Evolutionary conservation across 2,113 vertebrate species (phyloP).

Genomic region (Pachycephala philippinensis): DNA sequence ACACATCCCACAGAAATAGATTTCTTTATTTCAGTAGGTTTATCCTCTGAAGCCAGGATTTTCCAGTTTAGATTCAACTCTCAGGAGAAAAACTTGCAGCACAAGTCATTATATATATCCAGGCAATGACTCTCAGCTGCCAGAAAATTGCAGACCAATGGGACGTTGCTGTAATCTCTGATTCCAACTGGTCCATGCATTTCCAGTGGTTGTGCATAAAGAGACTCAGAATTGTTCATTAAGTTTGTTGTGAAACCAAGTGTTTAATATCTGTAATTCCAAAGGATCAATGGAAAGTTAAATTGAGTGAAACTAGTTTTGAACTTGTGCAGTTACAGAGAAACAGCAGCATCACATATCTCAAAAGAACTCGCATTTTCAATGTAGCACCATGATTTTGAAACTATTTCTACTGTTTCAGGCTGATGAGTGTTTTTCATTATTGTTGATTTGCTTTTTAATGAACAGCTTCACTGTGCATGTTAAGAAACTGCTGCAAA

Average conservation of each 20-base stretch:
- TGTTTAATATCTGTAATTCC: slow-evolving; percentile 76
- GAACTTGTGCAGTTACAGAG: slow-evolving; percentile 57
- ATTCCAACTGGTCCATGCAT: slow-evolving; percentile 72
- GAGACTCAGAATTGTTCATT: slow-evolving; percentile 74
- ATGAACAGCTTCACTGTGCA: slow-evolving; percentile 13
- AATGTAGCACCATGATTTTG: slow-evolving; percentile 36
- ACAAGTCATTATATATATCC: slow-evolving; percentile 39
- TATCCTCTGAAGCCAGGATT: slow-evolving; percentile 12
- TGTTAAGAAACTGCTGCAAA: slow-evolving; percentile 40
- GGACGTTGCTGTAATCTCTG: slow-evolving; percentile 69
- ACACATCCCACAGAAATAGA: not conserved
- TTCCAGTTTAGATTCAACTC: slow-evolving; percentile 32
- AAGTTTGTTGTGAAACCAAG: slow-evolving; percentile 76
- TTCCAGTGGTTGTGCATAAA: slow-evolving; percentile 65
- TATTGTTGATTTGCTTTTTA: slow-evolving; percentile 35
- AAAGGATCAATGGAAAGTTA: slow-evolving; percentile 74
- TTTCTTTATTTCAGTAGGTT: not conserved
- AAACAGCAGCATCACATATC: slow-evolving; percentile 56
- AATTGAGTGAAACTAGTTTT: slow-evolving; percentile 75
- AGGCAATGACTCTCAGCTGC: slow-evolving; percentile 64
- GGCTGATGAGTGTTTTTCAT: not conserved
- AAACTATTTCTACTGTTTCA: slow-evolving; percentile 39
- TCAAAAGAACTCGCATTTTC: slow-evolving; percentile 54
- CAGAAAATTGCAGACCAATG: slow-evolving; percentile 70
- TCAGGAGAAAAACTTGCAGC: slow-evolving; percentile 40